Conservation (phyloP, 2,797 vertebrate species). For the Sciaenops ocellatus region DNA sequence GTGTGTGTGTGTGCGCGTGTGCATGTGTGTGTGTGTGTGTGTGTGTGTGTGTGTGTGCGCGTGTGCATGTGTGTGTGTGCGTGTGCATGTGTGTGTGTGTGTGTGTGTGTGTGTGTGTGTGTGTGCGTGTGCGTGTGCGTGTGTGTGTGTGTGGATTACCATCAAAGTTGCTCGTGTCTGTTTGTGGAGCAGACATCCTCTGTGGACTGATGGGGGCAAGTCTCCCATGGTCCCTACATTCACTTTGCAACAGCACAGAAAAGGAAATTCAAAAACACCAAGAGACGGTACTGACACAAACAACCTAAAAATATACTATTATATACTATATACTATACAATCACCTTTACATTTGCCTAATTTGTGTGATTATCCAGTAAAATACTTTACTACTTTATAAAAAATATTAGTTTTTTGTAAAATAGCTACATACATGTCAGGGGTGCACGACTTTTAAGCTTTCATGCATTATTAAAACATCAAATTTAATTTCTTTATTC, state of each 20-base stretch:
- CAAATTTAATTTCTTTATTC: constrained; percentile 35
- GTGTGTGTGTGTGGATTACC: not conserved
- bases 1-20: too few species aligned
- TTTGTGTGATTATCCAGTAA: not conserved
- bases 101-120: not conserved
- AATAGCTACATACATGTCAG: not conserved
- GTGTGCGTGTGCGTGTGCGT: too few species aligned
- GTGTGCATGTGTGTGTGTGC: too few species aligned
- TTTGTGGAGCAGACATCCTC: constrained; percentile 48
- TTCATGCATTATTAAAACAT: constrained; percentile 62
- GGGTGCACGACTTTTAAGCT: constrained; percentile 19
- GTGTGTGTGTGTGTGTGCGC: not conserved
- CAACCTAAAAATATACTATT: constrained; percentile 23
- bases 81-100: constrained; percentile 8
- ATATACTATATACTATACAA: too few species aligned
- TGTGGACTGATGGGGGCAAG: constrained; percentile 32
- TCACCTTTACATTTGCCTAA: too few species aligned
- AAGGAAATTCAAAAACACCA: constrained; percentile 49
- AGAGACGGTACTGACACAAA: constrained; percentile 31
- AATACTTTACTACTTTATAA: not conserved
- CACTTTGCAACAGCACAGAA: constrained; percentile 25
- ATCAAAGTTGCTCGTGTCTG: constrained; percentile 27
- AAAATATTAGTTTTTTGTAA: not conserved
- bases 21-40: constrained; percentile 18
- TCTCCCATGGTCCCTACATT: constrained; percentile 42